Conservation (phyloP, 2,888 invertebrate genomes). For the Pedicia rivosa region DNA sequence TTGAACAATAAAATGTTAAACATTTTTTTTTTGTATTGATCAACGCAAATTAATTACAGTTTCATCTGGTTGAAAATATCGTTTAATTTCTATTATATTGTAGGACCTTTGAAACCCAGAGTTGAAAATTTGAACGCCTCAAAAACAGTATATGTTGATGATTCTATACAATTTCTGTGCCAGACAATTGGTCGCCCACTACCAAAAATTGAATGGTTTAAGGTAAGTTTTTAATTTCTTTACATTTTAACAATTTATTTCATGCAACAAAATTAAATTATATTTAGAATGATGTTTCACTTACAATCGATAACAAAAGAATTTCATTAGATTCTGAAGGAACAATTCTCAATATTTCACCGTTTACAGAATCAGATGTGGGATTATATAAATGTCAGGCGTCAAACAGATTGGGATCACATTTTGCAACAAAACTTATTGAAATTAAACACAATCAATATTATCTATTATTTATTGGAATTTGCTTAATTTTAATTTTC, state of each 20-base stretch:
- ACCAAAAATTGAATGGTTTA: conserved; percentile 51
- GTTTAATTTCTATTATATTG: too few relatives aligned
- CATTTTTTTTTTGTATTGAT: conserved; percentile 26
- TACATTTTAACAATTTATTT: conserved; percentile 6
- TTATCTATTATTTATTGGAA: too few relatives aligned
- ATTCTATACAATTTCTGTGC: conserved; percentile 33
- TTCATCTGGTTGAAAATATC: too few relatives aligned
- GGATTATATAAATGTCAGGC: conserved; percentile 41
- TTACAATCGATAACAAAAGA: conserved; percentile 9
- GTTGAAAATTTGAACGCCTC: too few relatives aligned
- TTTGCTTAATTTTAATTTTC: too few relatives aligned
- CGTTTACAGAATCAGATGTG: conserved; percentile 38
- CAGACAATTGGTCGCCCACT: conserved; percentile 41
- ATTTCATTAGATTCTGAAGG: conserved; percentile 9
- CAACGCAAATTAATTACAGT: too few relatives aligned
- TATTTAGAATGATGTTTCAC: too few relatives aligned
- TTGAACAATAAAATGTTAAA: conserved; percentile 5
- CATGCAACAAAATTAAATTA: too few relatives aligned
- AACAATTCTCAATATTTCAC: conserved; percentile 34
- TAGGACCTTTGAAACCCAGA: too few relatives aligned
- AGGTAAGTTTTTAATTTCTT: conserved; percentile 27
- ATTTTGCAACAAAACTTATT: conserved; percentile 26
- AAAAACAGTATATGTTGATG: conserved; percentile 24
- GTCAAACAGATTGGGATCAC: conserved; percentile 34
- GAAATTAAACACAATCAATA: conserved; percentile 37